A percentile compares a stretch with the other conserved stretches of the same genome.
Conservation (phyloP, 2,888 invertebrate genomes). For the Asteroscopus sphinx region DNA sequence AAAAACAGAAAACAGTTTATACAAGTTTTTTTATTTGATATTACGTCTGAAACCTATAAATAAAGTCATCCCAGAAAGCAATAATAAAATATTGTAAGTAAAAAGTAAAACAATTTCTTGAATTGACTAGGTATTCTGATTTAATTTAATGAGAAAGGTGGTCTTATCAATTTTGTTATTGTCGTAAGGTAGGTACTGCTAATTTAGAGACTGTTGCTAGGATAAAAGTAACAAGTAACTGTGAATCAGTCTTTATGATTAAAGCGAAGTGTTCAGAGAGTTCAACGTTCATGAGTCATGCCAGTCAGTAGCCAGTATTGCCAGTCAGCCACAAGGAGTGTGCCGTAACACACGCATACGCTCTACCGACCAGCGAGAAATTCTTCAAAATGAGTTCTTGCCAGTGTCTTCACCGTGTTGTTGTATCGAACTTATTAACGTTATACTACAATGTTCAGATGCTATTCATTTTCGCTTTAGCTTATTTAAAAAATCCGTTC, state of each 20-base stretch:
- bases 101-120: too few relatives aligned
- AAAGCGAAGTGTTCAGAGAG: constrained; percentile 5
- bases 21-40: too few relatives aligned
- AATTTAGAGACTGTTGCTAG: not conserved
- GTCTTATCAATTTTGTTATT: too few relatives aligned
- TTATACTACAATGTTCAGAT: constrained; percentile 64
- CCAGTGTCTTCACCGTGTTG: constrained; percentile 62
- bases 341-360: constrained; percentile 26
- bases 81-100: too few relatives aligned
- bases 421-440: constrained; percentile 69
- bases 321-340: constrained; percentile 39
- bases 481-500: constrained; percentile 75
- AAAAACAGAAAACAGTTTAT: too few relatives aligned
- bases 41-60: too few relatives aligned
- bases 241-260: constrained; percentile 24
- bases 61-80: too few relatives aligned
- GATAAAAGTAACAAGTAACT: constrained; percentile 1
- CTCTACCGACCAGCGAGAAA: constrained; percentile 3
- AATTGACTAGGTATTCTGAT: too few relatives aligned
- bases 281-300: constrained; percentile 3
- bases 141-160: too few relatives aligned
- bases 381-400: constrained; percentile 60
- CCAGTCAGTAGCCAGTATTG: too few relatives aligned
- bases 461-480: constrained; percentile 66
- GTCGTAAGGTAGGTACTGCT: too few relatives aligned